Evolutionary conservation across 2,888 invertebrate genomes (phyloP), one percentile per base, ranked within the genome.

Genomic region (Escarpia spicata): DNA sequence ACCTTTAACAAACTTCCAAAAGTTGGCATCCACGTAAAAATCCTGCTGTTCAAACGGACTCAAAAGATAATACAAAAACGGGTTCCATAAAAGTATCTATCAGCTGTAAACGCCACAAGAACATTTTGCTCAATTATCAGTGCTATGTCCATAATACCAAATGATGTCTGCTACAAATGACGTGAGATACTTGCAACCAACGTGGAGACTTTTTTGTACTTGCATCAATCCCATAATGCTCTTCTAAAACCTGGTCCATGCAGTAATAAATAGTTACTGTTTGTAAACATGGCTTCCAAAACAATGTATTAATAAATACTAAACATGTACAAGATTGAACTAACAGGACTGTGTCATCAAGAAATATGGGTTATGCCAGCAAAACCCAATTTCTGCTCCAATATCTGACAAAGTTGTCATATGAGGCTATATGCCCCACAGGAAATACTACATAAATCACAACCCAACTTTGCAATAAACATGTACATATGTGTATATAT

Each of bases 261-360:
- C 75, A 75, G 75, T 75, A 75, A 75, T 75, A 75, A 75, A 75
- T 75, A 75, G 75, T 26, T 75, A 75, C 75, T 75, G 75, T 75
- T 75, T 75, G 75, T 75, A 75, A 75, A 75, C 75, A 26, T 75
- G 75, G 75, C 75, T 75, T 75, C 75, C 75, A 19, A 75, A 75
- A 75, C 75, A 26, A 75, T n/a, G 19, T 75, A 75, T 75, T 75
- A 75, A 26, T 75, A 75, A 75, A 75, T 75, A 75, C 75, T 75
- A 75, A 75, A 75, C 75, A 75, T 75, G 26, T 75, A 75, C 75
- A 75, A 4, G 75, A n/a, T n/a, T 3, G 26, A 75, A 75, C 75
- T 75, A 75, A 6, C 6, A 26, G 3, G 9, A 12, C 75, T 26
- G 75, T 26, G 6, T 26, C 75, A 26, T 19, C 26, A n/a, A n/a